Evolutionary conservation across 2,797 vertebrate genomes (phyloP).

Genomic region (Amblyraja radiata): DNA sequence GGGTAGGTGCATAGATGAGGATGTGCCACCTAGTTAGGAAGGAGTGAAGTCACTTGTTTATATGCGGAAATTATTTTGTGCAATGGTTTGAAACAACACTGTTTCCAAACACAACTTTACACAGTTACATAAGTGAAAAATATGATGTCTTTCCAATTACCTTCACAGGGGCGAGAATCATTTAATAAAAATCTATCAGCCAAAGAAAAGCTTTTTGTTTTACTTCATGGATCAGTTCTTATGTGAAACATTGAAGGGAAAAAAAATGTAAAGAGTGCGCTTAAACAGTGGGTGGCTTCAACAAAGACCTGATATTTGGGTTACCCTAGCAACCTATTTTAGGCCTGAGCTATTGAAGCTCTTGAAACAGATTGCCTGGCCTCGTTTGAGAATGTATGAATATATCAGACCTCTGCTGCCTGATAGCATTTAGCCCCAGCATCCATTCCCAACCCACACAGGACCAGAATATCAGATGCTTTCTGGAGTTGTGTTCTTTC

Average conservation of each 20-base stretch:
- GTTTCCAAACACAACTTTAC: background rate
- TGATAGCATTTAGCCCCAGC: slow-evolving; percentile 20
- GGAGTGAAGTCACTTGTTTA: background rate
- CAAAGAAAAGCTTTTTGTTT: slow-evolving; percentile 21
- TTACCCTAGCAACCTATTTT: slow-evolving; percentile 35
- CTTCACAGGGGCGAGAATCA: slow-evolving; percentile 8
- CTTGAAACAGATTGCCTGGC: slow-evolving; percentile 34
- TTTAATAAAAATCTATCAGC: slow-evolving; percentile 2
- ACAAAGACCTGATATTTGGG: slow-evolving; percentile 28
- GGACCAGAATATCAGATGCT: slow-evolving; percentile 32
- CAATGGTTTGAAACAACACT: background rate
- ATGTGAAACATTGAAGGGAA: background rate
- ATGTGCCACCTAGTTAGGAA: background rate
- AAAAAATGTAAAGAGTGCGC: slow-evolving; percentile 12
- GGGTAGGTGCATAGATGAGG: background rate
- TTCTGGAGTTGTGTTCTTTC: slow-evolving; percentile 26
- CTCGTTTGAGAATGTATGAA: slow-evolving; percentile 35
- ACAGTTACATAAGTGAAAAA: background rate
- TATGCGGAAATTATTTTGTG: background rate
- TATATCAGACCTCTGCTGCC: slow-evolving; percentile 14
- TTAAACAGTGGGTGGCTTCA: slow-evolving; percentile 24
- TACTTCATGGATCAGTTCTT: slow-evolving; percentile 18
- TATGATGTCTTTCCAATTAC: background rate
- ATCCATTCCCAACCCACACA: slow-evolving; percentile 31
- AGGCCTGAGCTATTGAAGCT: slow-evolving; percentile 32